Evolutionary conservation across 2,888 invertebrate genomes (phyloP).

Genomic region (Oscheius myriophilus): DNA sequence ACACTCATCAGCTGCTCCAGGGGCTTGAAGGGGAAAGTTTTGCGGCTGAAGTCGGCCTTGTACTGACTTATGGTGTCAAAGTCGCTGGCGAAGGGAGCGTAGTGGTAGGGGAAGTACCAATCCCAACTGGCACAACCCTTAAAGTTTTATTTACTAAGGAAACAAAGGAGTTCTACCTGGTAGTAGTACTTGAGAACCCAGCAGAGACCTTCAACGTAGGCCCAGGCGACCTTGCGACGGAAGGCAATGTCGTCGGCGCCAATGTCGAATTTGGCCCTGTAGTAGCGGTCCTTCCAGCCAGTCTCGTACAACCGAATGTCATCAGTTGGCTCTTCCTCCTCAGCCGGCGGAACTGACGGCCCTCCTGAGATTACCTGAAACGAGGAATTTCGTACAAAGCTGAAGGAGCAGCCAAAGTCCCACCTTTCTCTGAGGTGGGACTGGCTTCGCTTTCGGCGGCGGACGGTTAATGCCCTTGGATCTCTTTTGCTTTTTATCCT

Average conservation of each 20-base stretch:
- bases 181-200: constrained; percentile 99
- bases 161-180: constrained; percentile 75
- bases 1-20: constrained; percentile 99
- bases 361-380: constrained; percentile 21
- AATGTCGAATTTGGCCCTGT: constrained; percentile 71
- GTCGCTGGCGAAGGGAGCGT: constrained; percentile 99
- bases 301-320: constrained; percentile 80
- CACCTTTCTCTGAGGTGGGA: neutral
- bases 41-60: constrained; percentile 83
- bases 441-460: constrained; percentile 20
- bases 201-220: constrained; percentile 93
- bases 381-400: too few relatives aligned
- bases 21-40: constrained; percentile 93
- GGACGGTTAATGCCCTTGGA: constrained; percentile 14
- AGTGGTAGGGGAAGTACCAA: constrained; percentile 99
- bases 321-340: constrained; percentile 61
- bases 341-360: constrained; percentile 5
- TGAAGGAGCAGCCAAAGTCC: too few relatives aligned
- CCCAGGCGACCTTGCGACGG: constrained; percentile 82
- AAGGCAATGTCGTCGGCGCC: constrained; percentile 77
- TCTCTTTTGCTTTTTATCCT: constrained; percentile 5
- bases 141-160: neutral
- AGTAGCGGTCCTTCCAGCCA: constrained; percentile 95
- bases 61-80: constrained; percentile 84
- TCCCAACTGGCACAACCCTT: constrained; percentile 97